phyloP scores from a whole-genome alignment of 2,888 invertebrate species.

The Brachynemurus nebulosus region DNA sequence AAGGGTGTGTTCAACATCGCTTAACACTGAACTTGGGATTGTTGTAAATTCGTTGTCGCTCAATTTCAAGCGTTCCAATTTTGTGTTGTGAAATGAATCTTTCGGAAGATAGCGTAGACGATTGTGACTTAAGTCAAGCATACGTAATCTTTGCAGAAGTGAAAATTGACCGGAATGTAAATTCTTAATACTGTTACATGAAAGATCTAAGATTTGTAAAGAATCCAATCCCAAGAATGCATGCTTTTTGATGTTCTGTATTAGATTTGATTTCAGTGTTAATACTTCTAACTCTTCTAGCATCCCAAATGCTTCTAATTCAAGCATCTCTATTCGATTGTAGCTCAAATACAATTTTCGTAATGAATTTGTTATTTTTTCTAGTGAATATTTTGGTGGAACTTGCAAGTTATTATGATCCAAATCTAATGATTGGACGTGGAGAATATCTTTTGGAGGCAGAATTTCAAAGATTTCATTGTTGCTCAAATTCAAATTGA shows the following conservation, averaged over 20 bases:
- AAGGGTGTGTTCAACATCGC: constrained; percentile 66
- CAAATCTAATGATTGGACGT: constrained; percentile 55
- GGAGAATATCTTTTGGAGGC: constrained; percentile 36
- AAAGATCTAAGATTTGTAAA: constrained; percentile 66
- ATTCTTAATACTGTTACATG: constrained; percentile 60
- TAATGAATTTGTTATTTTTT: constrained; percentile 5
- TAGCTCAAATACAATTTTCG: constrained; percentile 56
- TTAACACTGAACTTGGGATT: constrained; percentile 65
- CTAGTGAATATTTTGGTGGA: constrained; percentile 8
- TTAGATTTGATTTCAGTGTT: constrained; percentile 58
- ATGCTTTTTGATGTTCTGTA: constrained; percentile 55
- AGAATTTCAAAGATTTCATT: constrained; percentile 42
- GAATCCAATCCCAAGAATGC: constrained; percentile 63
- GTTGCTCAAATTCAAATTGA: constrained; percentile 63
- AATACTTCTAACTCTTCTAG: constrained; percentile 56
- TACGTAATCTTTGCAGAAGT: constrained; percentile 56
- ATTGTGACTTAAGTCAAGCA: constrained; percentile 59
- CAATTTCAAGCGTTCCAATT: constrained; percentile 66
- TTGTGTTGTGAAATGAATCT: constrained; percentile 66
- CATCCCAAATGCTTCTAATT: constrained; percentile 61
- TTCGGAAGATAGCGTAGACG: constrained; percentile 57
- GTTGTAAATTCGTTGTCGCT: constrained; percentile 63
- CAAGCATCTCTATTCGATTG: constrained; percentile 56
- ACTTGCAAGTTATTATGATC: constrained; percentile 47
- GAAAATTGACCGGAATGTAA: constrained; percentile 69